phyloP scores from a whole-genome alignment of 2,888 invertebrate genomes.

The Lissonota sp. region DNA sequence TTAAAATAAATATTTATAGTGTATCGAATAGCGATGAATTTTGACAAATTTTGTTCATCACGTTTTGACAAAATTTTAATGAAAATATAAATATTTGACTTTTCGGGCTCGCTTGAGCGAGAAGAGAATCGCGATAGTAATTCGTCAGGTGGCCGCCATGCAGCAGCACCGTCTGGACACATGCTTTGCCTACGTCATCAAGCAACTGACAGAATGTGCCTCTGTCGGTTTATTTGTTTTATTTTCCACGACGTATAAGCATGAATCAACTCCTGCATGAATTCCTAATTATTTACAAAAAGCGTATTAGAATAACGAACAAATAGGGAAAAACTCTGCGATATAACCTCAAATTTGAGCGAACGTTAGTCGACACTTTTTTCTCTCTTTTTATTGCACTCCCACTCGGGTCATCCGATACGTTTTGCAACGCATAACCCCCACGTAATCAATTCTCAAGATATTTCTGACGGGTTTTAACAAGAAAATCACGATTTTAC shows the following conservation, averaged over 20 bases:
- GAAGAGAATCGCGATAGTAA: not conserved
- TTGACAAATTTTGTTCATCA: no score
- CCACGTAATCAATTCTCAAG: not conserved
- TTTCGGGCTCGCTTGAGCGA: no score
- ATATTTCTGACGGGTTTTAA: not conserved
- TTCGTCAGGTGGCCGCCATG: constrained; percentile 50
- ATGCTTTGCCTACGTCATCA: constrained; percentile 72
- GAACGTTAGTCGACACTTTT: constrained; percentile 53
- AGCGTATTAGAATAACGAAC: not conserved
- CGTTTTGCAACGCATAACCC: not conserved
- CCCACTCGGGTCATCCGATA: not conserved
- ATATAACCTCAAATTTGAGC: constrained; percentile 49
- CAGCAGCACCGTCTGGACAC: constrained; percentile 69
- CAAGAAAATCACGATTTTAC: constrained; percentile 19
- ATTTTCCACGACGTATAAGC: not conserved
- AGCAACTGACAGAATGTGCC: constrained; percentile 68
- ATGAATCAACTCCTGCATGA: not conserved
- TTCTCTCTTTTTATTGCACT: not conserved
- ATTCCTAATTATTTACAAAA: not conserved
- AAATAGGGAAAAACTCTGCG: not conserved
- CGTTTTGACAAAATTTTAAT: no score
- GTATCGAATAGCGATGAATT: no score
- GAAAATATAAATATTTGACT: no score
- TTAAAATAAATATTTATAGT: no score
- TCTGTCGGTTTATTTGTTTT: not conserved